Evolutionary conservation across 2,888 invertebrate species (phyloP), one percentile per base, ranked within the genome.

Genomic region (Hemaris fuciformis): DNA sequence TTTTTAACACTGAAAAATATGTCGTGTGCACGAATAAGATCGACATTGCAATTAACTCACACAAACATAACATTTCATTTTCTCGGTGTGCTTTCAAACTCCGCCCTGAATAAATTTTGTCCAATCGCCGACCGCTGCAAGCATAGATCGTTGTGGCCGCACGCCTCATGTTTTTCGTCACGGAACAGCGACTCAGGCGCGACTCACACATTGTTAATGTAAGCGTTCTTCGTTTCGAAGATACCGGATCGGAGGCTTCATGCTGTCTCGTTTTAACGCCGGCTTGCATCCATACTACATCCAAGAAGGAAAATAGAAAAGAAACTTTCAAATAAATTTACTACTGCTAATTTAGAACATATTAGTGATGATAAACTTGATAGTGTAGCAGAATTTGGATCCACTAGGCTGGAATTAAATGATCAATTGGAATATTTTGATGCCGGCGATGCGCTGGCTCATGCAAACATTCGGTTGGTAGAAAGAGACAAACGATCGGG

Each of bases 91-190:
- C 85, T 80, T 72, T 76, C 71, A 79, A 80, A 86, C 91, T 75
- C 90, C 91, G 90, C 92, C 92, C 84, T 72, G 79, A 83, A 87
- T 80, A 80, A 85, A 88, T 81, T 88, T 87, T 80, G 83, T 83
- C 92, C 92, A 92, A 92, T 91, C 84, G 69, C 71, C 68, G 78
- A 65, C 72, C 80, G 77, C 68, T 73, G 84, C 81, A 81, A 85
- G 87, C 87, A 88, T 88, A 92, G 92, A 91, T 91, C 91, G 90
- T 79, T 77, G 81, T 85, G 83, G 85, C 85, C 88, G 84, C 90
- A 91, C 92, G 91, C 92, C 92, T 92, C 85, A 79, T 85, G 84
- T 87, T 90, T 87, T 90, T 90, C 89, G 91, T 90, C 88, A 91
- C 87, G 90, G 88, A 88, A 86, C 87, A 80, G 78, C 92, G 87